A percentile compares a stretch with the other conserved stretches of the same genome.
Evolutionary conservation across 2,113 vertebrate genomes (phyloP).

Genomic region (Murina feae): DNA sequence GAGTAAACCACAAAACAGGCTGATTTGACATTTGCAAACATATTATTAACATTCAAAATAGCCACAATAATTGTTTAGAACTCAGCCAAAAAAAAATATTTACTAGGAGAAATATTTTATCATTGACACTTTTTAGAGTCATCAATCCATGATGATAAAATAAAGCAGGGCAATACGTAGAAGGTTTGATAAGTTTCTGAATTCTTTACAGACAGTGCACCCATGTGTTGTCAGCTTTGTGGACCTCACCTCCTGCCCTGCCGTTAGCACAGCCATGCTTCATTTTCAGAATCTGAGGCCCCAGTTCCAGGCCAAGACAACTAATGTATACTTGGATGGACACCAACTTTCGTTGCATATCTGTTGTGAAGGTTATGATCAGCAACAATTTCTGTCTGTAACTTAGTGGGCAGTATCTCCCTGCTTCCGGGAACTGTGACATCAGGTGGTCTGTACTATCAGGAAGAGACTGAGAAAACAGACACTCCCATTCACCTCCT

Average conservation of each 20-base stretch:
- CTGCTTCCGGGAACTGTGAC: neutral
- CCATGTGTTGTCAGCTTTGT: accelerated
- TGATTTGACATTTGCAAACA: neutral
- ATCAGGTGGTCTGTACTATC: neutral
- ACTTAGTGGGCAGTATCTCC: neutral
- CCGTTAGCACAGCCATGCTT: neutral
- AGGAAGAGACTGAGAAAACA: neutral
- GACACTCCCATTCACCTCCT: neutral
- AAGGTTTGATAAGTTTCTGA: neutral
- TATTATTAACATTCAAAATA: neutral
- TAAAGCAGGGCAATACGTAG: neutral
- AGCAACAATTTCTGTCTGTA: neutral
- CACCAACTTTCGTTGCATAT: neutral
- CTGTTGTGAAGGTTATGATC: neutral
- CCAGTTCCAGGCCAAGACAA: neutral
- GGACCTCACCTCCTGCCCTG: too few relatives aligned
- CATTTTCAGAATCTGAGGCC: neutral
- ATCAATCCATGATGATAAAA: neutral
- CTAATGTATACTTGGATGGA: neutral
- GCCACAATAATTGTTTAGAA: neutral
- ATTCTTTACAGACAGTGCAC: neutral
- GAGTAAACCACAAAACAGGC: neutral
- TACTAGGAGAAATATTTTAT: neutral
- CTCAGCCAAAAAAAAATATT: neutral
- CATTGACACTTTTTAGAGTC: neutral